phyloP scores from a whole-genome alignment of 2,113 vertebrate genomes.

The Myanophis thanlyinensis region DNA sequence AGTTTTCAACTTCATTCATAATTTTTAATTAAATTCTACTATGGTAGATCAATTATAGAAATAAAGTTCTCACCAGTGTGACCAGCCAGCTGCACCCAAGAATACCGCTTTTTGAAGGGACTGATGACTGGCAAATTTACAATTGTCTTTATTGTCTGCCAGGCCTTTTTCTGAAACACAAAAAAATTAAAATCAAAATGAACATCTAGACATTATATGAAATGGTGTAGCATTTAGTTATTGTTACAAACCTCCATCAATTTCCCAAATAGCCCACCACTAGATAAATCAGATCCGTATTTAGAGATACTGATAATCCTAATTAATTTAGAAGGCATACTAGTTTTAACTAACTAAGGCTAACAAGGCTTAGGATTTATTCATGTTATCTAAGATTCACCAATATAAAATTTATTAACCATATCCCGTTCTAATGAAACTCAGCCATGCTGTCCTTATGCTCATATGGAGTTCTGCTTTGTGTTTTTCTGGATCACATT shows the following conservation, averaged over 20 bases:
- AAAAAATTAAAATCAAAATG: constrained; percentile 35
- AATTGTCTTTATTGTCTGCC: constrained; percentile 93
- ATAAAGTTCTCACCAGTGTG: constrained; percentile 82
- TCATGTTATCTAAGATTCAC: neutral
- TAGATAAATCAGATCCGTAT: neutral
- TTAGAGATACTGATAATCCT: neutral
- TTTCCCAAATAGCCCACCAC: neutral
- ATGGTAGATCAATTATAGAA: neutral
- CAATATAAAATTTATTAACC: neutral
- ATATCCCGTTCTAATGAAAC: neutral
- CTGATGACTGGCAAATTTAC: constrained; percentile 88
- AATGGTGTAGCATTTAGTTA: neutral
- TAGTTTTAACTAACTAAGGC: neutral
- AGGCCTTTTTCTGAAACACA: constrained; percentile 78
- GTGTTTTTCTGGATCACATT: neutral
- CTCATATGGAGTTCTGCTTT: neutral
- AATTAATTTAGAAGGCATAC: neutral
- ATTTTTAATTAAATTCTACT: neutral
- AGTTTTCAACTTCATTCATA: neutral
- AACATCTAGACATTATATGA: neutral
- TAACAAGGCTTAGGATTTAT: neutral
- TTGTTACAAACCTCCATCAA: neutral
- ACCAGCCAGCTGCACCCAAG: constrained; percentile 95
- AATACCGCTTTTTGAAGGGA: constrained; percentile 85
- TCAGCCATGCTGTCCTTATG: neutral